Evolutionary conservation across 2,797 vertebrate species (phyloP), one percentile per base, ranked within the genome.

Genomic region (Sebastes hubbsi): DNA sequence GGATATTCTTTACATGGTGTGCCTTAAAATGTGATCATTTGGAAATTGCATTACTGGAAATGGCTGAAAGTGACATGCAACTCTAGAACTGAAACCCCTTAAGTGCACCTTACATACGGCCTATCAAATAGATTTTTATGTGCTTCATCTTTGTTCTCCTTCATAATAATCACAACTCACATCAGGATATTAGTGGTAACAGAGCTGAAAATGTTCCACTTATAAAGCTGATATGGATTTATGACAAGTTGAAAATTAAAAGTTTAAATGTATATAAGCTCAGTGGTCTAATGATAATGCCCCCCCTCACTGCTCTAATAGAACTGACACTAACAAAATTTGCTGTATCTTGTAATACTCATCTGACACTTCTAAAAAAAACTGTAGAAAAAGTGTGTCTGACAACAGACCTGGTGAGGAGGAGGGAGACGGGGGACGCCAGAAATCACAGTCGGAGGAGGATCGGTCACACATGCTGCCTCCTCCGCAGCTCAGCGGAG

Each of bases 341-440:
- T 7, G 3, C 13, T 16, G 30, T 56, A 3, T 22, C 20, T 34
- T 32, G 62, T 30, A 8, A 29, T 12, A 6, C 4, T 46, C n/a
- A 42, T 42, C 9, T 16, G 10, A 58, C 18, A 61, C 5, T 12
- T 46, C 4, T 25, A n/a, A 24, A 42, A 36, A 38, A 72, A 61
- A 65, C 22, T 46, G 42, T 46, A 46, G 42, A 25, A 64, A 20
- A 56, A 25, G 3, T 22, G 2, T 4, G 2, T 4, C 42, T 46
- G 4, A 24, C 54, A 42, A 29, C 78, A 29, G 52, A 97, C 97
- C 98, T 95, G 98, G 98, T 5, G 98, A 99, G 62, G 96, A 97
- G 2, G 98, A 99, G 5, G 99, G 98, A 9, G 98, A 99, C 8
- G 98, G 98, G n/a, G 98, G 98, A 83, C 97, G 96, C 99, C 99